Percentiles rank a stretch among this genome's conserved stretches.
Conservation (phyloP, 2,113 vertebrate genomes). For the Barbus barbus region DNA sequence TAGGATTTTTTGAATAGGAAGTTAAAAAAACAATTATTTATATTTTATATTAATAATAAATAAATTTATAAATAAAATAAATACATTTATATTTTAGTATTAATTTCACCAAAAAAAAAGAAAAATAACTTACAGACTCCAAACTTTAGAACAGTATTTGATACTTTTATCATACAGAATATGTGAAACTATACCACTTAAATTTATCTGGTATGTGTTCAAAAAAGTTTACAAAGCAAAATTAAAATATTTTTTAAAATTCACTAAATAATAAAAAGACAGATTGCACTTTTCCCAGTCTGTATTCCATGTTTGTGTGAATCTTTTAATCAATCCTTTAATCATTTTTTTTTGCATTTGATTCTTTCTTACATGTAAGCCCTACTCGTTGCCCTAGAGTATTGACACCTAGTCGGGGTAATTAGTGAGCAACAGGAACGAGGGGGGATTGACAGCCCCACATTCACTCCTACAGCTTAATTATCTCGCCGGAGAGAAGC, state of each 20-base stretch:
- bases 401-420: conserved; percentile 20
- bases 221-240: too few species aligned
- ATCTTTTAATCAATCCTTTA: neutral
- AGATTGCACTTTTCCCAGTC: neutral
- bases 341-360: neutral
- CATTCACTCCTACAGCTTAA: conserved; percentile 28
- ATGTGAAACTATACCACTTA: neutral
- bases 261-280: neutral
- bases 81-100: too few species aligned
- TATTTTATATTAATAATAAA: too few species aligned
- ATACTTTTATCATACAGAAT: neutral
- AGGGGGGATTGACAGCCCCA: conserved; percentile 16
- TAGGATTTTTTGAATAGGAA: too few species aligned
- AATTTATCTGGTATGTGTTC: too few species aligned
- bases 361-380: neutral
- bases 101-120: too few species aligned
- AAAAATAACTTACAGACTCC: too few species aligned
- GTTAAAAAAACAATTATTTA: too few species aligned
- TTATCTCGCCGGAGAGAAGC: conserved; percentile 30
- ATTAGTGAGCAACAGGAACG: conserved; percentile 19
- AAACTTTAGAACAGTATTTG: neutral
- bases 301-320: neutral
- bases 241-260: too few species aligned
- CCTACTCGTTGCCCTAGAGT: neutral
- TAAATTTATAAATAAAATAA: too few species aligned